Evolutionary conservation across 2,888 invertebrate genomes (phyloP), one percentile per base, ranked within the genome.

Genomic region (Mesorhabditis belari): DNA sequence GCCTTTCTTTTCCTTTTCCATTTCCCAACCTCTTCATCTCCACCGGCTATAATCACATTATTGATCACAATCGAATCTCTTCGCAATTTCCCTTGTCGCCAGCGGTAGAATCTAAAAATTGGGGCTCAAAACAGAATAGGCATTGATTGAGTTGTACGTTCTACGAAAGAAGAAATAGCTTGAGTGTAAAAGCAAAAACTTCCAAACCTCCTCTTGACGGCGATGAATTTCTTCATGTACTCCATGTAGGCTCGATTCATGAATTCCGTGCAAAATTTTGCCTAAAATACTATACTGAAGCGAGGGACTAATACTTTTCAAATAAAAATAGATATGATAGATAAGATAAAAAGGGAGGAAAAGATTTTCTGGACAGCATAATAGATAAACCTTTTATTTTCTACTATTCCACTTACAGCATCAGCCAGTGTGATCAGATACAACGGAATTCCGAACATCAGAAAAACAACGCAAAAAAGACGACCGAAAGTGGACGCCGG

Each of bases 211-310:
- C 35, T 6, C 35, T 35, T 35, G 9, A 35, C 6, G 9, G 35
- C 6, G 35, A 35, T 35, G 17, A 75, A 75, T 53, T 69, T 62
- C 62, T 79, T 77, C n/a, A 79, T 67, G 19, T 71, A 67, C 55
- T 79, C 79, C 0, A 77, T 79, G 64, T 77, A 79, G 5, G 64
- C 60, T 23, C 79, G 66, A 61, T 79, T 79, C 73, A 79, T 79
- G 3, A 69, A 62, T 53, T 79, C 79, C 3, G 79, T 79, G 62
- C 79, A 79, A 63, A 79, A 79, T 58, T 79, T 79, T 9, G 79
- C 79, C 75, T 75, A 49, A 62, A 69, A 51, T 3, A n/a, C n/a
- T n/a, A n/a, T n/a, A n/a, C n/a, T n/a, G n/a, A n/a, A n/a, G n/a
- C n/a, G n/a, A n/a, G n/a, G n/a, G n/a, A n/a, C n/a, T n/a, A n/a